Evolutionary conservation across 2,113 vertebrate species (phyloP).

Genomic region (Pantherophis guttatus): DNA sequence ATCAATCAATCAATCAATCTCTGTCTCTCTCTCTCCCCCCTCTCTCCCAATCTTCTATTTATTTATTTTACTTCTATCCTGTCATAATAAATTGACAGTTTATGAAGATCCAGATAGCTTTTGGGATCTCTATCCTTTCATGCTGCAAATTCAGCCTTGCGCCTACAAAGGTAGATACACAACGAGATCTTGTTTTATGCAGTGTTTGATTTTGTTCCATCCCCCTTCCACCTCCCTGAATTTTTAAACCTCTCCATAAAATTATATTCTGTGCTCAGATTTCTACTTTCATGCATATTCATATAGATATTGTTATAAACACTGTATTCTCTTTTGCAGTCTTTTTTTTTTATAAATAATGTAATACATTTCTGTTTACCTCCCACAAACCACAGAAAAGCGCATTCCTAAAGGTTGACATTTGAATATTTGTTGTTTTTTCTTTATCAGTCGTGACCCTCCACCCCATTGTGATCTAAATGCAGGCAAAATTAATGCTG

Average conservation of each 20-base stretch:
- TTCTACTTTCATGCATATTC: neutral
- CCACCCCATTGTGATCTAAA: neutral
- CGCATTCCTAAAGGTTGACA: neutral
- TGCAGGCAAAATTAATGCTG: neutral
- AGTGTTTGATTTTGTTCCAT: neutral
- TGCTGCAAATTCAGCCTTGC: neutral
- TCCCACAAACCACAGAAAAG: neutral
- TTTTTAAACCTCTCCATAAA: neutral
- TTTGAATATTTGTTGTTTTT: neutral
- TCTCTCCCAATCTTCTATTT: neutral
- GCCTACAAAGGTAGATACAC: neutral
- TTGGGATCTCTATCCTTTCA: neutral
- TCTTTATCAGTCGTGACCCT: neutral
- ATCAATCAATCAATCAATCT: neutral
- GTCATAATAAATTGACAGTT: neutral
- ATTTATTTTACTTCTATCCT: neutral
- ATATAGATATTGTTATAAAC: neutral
- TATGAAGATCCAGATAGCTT: neutral
- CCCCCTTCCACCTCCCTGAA: neutral
- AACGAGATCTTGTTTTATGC: neutral
- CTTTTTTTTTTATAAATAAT: neutral
- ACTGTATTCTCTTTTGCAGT: neutral
- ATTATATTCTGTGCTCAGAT: neutral
- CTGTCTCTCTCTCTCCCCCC: no score
- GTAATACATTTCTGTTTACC: neutral